A percentile compares a stretch with the other conserved stretches of the same genome.
phyloP scores from a whole-genome alignment of 2,797 vertebrate genomes.

The Pyrocephalus nanus region DNA sequence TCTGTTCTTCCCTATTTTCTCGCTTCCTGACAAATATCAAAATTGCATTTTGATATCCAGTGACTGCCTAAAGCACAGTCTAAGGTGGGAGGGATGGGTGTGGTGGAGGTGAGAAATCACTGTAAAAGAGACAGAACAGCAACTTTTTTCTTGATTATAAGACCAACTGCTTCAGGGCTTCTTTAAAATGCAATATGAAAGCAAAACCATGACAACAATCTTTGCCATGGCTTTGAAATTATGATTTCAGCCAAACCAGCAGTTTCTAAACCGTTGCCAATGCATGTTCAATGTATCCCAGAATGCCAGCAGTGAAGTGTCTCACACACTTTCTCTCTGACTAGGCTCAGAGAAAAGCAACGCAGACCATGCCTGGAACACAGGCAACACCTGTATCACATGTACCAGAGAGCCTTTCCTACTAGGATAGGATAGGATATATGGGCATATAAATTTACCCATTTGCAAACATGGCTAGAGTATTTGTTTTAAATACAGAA shows the following conservation, averaged over 20 bases:
- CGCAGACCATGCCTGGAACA: not conserved
- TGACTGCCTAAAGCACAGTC: not conserved
- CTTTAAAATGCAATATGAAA: not conserved
- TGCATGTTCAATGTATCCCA: not conserved
- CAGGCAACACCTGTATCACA: not conserved
- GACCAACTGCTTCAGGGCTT: not conserved
- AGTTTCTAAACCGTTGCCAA: not conserved
- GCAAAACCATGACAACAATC: not conserved
- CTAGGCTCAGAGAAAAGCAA: not conserved
- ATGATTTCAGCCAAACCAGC: not conserved
- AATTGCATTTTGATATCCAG: not conserved
- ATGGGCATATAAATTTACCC: not conserved
- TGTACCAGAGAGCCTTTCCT: not conserved
- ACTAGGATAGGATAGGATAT: not conserved
- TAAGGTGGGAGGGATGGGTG: not conserved
- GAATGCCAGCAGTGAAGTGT: not conserved
- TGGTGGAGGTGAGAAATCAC: not conserved
- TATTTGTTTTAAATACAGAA: not conserved
- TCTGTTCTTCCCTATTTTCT: not conserved
- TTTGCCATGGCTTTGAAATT: not conserved
- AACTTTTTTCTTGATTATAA: not conserved
- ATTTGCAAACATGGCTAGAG: not conserved
- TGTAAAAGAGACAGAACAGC: not conserved
- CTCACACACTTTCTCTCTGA: not conserved
- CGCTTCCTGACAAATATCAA: not conserved